Base-by-base conservation (phyloP, 1,140 invertebrate species). In the Coptotermes formosanus region DNA sequence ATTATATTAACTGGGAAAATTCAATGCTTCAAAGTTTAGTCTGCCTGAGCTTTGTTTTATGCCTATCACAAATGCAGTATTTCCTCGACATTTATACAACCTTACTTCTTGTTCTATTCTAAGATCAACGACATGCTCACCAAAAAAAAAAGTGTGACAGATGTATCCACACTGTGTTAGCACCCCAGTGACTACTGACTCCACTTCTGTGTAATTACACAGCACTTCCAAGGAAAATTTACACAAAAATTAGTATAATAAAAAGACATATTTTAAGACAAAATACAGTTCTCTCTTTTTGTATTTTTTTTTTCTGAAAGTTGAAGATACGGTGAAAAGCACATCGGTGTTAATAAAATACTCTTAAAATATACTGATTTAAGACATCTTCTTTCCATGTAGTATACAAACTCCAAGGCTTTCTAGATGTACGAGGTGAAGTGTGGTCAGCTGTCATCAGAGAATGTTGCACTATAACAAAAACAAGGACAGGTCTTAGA, bases 281-380 rank as follows among this genome's bases (percentile, higher is more conserved):
- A 75, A 30, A 75, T 30, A 75, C 64, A 75, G 25, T 75, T n/a
- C 9, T 75, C 3, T 75, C 25, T 30, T 14, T 59, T 23, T 38
- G 38, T 38, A 38, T 38, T 38, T 59, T 59, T 59, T 19, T 19
- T 59, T 25, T 14, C 16, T n/a, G 64, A 8, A 75, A 75, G n/a
- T 30, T 75, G 64, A 75, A 75, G n/a, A 75, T 75, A n/a, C 64
- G 9, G 64, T 75, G n/a, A 75, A 75, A 75, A 75, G 64, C 64
- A 75, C 64, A 75, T 75, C 14, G 64, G 64, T 75, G 64, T 75
- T 30, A n/a, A 11, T 75, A 75, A 75, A 75, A 30, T 75, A 75
- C 14, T 75, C n/a, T n/a, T 75, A 75, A 75, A 75, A 75, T 75
- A 75, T 55, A 55, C 6, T 55, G 14, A 55, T 55, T 2, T 55